These are phyloP conservation scores for Amphipyra berbera DNA, from an alignment of 2,888 invertebrate species.

Conservation along the genomic window DNA sequence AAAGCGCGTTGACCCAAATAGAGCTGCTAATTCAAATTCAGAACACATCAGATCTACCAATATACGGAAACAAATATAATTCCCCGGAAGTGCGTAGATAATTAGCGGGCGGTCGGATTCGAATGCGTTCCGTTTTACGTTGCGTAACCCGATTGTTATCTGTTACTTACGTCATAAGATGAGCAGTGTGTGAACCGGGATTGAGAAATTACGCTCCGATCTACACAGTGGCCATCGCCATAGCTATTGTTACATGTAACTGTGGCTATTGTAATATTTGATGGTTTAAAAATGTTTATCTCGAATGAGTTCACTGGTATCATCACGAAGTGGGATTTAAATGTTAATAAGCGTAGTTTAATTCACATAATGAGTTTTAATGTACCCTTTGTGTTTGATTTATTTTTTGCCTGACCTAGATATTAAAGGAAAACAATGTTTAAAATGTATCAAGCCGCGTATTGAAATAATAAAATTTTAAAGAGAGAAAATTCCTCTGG, in stretches of 20 bases:
- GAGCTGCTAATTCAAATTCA: no score
- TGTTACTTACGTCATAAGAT: conserved; percentile 52
- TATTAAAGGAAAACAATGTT: not conserved
- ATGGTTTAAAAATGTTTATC: conserved; percentile 26
- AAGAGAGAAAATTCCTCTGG: no score
- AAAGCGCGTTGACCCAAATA: no score
- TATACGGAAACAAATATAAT: conserved; percentile 26
- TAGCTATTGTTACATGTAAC: conserved; percentile 36
- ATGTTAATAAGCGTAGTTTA: conserved; percentile 1
- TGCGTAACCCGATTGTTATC: conserved; percentile 53
- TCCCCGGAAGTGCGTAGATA: conserved; percentile 50
- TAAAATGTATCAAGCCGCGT: no score
- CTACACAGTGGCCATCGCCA: conserved; percentile 28
- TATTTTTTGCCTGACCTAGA: conserved; percentile 24
- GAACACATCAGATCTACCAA: conserved; percentile 28
- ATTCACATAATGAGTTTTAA: conserved; percentile 29
- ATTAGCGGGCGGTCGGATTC: conserved; percentile 44
- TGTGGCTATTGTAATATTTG: conserved; percentile 34
- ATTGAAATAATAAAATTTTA: no score
- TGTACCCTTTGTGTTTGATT: conserved; percentile 27
- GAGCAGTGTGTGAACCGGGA: conserved; percentile 58
- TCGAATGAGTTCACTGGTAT: conserved; percentile 30
- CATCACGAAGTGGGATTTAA: conserved; percentile 15
- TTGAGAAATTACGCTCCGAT: conserved; percentile 49
- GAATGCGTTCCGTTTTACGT: conserved; percentile 54